These are phyloP conservation scores for Stegodyphus dumicola DNA, from an alignment of 1,140 invertebrate species.

Conservation along the genomic window DNA sequence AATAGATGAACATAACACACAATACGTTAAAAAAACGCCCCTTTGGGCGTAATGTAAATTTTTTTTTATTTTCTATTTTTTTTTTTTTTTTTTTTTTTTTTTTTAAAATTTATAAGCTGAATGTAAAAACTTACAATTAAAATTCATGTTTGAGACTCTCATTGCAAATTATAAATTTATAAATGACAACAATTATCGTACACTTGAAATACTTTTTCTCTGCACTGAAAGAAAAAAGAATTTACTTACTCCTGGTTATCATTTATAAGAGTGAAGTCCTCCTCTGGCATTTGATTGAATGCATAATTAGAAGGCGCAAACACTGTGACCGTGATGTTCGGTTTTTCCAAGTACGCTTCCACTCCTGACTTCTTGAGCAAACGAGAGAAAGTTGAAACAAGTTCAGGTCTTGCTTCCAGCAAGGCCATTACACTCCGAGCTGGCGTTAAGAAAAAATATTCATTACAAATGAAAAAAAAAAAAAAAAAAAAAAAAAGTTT, in stretches of 20 bases:
- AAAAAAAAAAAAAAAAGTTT: too few species aligned
- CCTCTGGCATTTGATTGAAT: conserved; percentile 68
- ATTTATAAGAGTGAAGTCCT: conserved; percentile 65
- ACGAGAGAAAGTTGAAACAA: conserved; percentile 68
- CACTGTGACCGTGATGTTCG: conserved; percentile 71
- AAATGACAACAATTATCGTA: background rate
- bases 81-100: too few species aligned
- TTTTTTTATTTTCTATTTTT: too few species aligned
- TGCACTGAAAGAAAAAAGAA: background rate
- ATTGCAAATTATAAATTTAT: too few species aligned
- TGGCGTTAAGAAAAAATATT: background rate
- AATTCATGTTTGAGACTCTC: too few species aligned
- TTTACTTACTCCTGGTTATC: conserved; percentile 63
- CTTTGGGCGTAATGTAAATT: too few species aligned
- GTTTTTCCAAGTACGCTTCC: conserved; percentile 68
- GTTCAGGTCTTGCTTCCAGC: conserved; percentile 64
- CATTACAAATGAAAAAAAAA: too few species aligned
- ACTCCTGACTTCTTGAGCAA: conserved; percentile 68
- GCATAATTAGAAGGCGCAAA: conserved; percentile 72
- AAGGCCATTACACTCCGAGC: conserved; percentile 69
- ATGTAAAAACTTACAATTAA: too few species aligned
- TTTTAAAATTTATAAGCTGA: too few species aligned
- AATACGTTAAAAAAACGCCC: too few species aligned
- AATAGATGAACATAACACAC: too few species aligned
- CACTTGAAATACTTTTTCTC: background rate